Evolutionary conservation across 2,113 vertebrate genomes (phyloP).

Genomic region (Perognathus longimembris): DNA sequence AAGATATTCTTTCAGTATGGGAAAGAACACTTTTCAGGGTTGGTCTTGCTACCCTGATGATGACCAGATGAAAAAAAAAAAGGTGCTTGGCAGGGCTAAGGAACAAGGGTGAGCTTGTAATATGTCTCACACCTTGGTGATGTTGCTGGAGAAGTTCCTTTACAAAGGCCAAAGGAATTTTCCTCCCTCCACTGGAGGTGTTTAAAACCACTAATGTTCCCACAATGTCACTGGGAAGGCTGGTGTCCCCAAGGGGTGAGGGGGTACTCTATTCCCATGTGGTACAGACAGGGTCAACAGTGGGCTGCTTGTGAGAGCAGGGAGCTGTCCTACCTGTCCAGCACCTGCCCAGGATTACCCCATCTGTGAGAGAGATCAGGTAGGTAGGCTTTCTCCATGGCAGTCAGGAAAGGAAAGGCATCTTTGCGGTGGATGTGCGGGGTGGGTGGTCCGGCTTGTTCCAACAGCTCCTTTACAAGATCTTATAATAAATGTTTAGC

Average conservation of each 20-base stretch:
- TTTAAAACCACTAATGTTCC: constrained; percentile 60
- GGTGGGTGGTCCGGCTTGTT: constrained; percentile 15
- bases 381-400: background rate
- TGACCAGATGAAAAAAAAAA: constrained; percentile 39
- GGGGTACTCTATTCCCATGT: background rate
- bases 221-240: background rate
- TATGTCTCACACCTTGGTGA: constrained; percentile 11
- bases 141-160: background rate
- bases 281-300: background rate
- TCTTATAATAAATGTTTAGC: background rate
- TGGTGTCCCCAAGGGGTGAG: no score
- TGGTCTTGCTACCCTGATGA: constrained; percentile 54
- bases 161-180: background rate
- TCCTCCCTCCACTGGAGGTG: constrained; percentile 59
- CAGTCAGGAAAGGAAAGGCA: background rate
- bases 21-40: constrained; percentile 62
- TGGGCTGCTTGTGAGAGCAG: accelerated
- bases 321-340: background rate
- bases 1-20: constrained; percentile 55
- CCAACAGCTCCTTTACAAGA: background rate
- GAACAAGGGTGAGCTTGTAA: background rate
- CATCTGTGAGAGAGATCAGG: accelerated
- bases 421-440: accelerated
- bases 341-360: background rate
- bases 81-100: background rate